Conservation (phyloP, 2,113 vertebrate species). For the Eonycteris spelaea region DNA sequence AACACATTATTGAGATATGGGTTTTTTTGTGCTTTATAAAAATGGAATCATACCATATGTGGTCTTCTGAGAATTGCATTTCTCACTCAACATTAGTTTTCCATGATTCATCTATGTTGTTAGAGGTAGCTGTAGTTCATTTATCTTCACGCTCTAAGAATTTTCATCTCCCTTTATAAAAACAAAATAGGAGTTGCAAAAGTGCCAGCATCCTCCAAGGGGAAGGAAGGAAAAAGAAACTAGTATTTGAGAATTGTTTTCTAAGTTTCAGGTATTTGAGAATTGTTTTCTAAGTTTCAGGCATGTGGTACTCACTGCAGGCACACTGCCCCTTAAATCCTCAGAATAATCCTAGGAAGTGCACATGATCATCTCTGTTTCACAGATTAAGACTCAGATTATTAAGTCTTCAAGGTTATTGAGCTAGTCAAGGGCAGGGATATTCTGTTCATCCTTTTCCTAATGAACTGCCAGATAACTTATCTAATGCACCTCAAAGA, state of each 20-base stretch:
- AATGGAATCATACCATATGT: neutral
- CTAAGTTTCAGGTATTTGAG: neutral
- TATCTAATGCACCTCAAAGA: neutral
- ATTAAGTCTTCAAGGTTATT: neutral
- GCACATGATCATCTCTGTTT: neutral
- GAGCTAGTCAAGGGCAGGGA: neutral
- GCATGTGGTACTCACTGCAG: neutral
- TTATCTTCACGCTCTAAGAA: neutral
- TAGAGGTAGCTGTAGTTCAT: conserved; percentile 3
- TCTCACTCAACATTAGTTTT: conserved; percentile 23
- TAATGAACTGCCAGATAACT: neutral
- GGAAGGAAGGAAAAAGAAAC: neutral
- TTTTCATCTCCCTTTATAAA: neutral
- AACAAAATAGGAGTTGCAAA: neutral
- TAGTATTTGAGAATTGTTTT: neutral
- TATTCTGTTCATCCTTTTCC: neutral
- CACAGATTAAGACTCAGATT: neutral
- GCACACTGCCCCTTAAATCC: neutral
- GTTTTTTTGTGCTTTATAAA: conserved; percentile 23
- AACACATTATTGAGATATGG: neutral
- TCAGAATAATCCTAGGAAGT: neutral
- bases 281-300: neutral
- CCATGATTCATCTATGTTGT: neutral
- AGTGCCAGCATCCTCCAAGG: neutral
- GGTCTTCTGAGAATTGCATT: conserved; percentile 37